phyloP scores from a whole-genome alignment of 92 coral and sea anemone species.

The Palythoa grandiflora region DNA sequence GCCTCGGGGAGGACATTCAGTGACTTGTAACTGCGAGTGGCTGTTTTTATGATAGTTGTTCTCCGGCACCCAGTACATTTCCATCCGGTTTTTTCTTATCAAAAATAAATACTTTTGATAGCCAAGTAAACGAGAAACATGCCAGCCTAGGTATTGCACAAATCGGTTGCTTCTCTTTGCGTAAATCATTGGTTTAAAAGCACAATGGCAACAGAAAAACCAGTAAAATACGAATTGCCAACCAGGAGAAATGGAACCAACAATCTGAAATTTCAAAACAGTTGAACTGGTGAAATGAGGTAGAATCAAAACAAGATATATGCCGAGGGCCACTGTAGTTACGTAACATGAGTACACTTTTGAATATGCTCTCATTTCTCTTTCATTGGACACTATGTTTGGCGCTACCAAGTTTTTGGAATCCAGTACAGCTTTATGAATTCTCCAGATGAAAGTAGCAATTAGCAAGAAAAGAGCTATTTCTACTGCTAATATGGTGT shows the following conservation, averaged over 20 bases:
- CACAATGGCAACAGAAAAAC: constrained; percentile 36
- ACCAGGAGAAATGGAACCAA: constrained; percentile 4
- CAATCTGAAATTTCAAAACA: background rate
- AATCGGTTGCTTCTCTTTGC: constrained; percentile 18
- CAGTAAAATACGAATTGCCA: constrained; percentile 20
- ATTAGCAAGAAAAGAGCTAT: background rate
- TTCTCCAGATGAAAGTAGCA: constrained; percentile 27
- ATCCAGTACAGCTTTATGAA: background rate
- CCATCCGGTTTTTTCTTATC: constrained; percentile 18
- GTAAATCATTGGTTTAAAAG: constrained; percentile 31
- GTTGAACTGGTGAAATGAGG: constrained; percentile 10
- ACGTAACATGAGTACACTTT: background rate
- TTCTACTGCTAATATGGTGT: background rate
- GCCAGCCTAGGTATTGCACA: background rate
- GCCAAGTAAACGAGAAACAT: constrained; percentile 1
- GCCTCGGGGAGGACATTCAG: background rate
- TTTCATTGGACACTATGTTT: background rate
- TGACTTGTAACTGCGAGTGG: background rate
- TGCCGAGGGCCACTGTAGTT: background rate
- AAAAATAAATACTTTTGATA: constrained; percentile 3
- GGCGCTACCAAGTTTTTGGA: constrained; percentile 6
- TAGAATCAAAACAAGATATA: constrained; percentile 5
- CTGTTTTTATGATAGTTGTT: background rate
- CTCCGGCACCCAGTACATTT: background rate
- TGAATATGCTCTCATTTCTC: background rate